phyloP scores from a whole-genome alignment of 2,113 vertebrate genomes.

The Microtus pennsylvanicus region DNA sequence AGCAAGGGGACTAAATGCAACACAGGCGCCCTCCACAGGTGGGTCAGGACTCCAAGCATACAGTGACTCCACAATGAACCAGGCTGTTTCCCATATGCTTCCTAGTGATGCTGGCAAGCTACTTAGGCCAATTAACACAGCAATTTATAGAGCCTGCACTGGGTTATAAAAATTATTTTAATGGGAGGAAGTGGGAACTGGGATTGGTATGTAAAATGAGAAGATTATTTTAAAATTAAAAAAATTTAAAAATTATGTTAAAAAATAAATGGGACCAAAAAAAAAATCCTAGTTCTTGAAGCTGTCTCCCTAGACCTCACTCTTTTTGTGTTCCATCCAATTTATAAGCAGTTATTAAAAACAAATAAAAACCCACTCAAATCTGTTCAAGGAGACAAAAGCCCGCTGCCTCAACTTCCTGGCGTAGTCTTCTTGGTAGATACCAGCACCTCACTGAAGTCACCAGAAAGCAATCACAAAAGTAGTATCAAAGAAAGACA shows the following conservation, averaged over 20 bases:
- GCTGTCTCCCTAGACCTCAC: not conserved
- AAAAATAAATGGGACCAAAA: conserved; percentile 25
- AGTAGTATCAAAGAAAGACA: not conserved
- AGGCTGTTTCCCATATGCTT: not conserved
- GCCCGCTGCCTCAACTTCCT: not conserved
- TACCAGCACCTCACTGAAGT: not conserved
- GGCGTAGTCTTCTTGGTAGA: not conserved
- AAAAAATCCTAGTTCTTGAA: not conserved
- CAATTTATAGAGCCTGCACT: not conserved
- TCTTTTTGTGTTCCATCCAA: conserved; percentile 1
- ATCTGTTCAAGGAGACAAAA: not conserved
- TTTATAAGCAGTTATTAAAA: not conserved
- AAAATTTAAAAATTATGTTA: conserved; percentile 25
- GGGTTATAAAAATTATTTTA: conserved; percentile 13
- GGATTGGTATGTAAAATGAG: no score
- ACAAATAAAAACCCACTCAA: not conserved
- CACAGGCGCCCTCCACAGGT: not conserved
- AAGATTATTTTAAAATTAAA: not conserved
- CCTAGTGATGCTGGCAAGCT: conserved; percentile 22
- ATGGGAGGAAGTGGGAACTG: not conserved
- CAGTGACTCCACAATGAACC: conserved; percentile 14
- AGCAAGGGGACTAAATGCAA: conserved; percentile 5
- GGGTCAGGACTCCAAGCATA: not conserved
- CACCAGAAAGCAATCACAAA: not conserved
- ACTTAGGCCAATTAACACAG: conserved; percentile 30